Base-by-base conservation (phyloP, 2,888 invertebrate species). In the Torymus auratus region DNA sequence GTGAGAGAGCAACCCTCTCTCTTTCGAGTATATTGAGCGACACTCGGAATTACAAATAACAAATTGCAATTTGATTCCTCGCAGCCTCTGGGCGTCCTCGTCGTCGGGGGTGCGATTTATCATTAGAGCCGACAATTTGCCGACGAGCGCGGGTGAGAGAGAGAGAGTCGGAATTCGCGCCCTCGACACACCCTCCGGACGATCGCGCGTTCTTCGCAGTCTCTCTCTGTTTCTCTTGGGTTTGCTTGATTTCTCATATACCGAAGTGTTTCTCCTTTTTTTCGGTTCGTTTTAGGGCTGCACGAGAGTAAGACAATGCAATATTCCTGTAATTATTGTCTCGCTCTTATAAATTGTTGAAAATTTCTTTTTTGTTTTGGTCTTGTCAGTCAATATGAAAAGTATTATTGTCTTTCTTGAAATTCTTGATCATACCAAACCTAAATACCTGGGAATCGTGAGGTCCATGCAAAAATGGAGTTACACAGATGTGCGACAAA, bases 31-130 rank as follows among this genome's bases (percentile, higher is more conserved):
- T 90, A 91, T 91, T 90, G 91, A 90, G 88, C 91, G 90, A 89
- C 91, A 90, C 90, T 91, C 88, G 89, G 90, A 91, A 91, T 91
- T 91, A 91, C 91, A 91, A 91, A 91, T 91, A 91, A 91, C 90
- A 91, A 91, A 91, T 91, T 91, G 90, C 90, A 91, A 91, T 91
- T 91, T 91, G 91, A 91, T 91, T 91, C 90, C 88, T 89, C 86
- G 88, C 76, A 82, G 83, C 77, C 68, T 14, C 67, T 65, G 76
- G 60, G 80, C 70, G 83, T 70, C 70, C 82, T 81, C 70, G 28
- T n/a, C 50, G 62, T 15, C 61, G 87, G 86, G 88, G 89, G 88
- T 89, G 89, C 88, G 90, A 91, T 91, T 91, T 91, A 91, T 91
- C 91, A 91, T 91, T 90, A 90, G 88, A 86, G 87, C 83, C 89